These are phyloP conservation scores for Callaeas wilsoni DNA, from an alignment of 2,113 vertebrate genomes.

Conservation along the genomic window DNA sequence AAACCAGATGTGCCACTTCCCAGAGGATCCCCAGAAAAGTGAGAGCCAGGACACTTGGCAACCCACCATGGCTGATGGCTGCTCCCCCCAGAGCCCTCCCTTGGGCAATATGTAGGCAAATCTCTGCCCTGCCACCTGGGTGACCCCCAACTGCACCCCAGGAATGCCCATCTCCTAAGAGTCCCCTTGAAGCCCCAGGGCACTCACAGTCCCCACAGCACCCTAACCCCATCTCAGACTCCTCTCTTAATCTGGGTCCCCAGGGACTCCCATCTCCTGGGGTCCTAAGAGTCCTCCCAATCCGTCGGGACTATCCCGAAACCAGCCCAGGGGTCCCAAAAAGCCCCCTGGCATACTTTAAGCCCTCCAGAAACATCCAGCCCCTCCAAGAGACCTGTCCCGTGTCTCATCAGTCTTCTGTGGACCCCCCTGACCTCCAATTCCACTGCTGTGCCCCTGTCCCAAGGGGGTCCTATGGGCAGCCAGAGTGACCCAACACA, in stretches of 20 bases:
- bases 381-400: not conserved
- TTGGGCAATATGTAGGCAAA: not conserved
- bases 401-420: not conserved
- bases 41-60: not conserved
- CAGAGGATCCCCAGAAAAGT: too few relatives aligned
- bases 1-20: too few relatives aligned
- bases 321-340: not conserved
- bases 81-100: not conserved
- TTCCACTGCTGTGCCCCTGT: not conserved
- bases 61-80: not conserved
- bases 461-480: not conserved
- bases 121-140: not conserved
- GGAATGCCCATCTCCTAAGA: not conserved
- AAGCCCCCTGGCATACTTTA: not conserved
- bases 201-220: not conserved
- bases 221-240: not conserved
- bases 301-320: not conserved
- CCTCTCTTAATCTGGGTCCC: not conserved
- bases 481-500: not conserved
- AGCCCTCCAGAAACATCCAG: not conserved
- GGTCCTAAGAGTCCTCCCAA: not conserved
- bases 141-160: not conserved
- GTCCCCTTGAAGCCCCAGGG: not conserved
- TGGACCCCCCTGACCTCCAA: not conserved
- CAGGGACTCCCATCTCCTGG: not conserved